Evolutionary conservation across 1,140 invertebrate species (phyloP).

Genomic region (Cherax quadricarinatus): DNA sequence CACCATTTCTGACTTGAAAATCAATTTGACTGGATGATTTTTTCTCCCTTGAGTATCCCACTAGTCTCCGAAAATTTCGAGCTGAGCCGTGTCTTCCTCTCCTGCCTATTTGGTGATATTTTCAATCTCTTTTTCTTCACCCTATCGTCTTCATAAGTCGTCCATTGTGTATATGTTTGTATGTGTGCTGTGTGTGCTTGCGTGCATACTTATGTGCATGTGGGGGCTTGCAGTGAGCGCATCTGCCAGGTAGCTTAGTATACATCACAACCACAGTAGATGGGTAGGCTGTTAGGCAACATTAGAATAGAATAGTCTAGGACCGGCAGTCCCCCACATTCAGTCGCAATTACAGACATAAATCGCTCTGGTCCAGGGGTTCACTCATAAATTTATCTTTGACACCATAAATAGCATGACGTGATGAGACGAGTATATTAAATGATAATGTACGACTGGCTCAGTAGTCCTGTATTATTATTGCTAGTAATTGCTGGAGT

Average conservation of each 20-base stretch:
- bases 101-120: too few species aligned
- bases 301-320: not conserved
- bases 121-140: too few species aligned
- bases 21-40: too few species aligned
- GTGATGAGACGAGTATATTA: not conserved
- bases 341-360: not conserved
- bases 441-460: not conserved
- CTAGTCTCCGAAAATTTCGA: too few species aligned
- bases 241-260: not conserved
- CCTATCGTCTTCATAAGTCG: too few species aligned
- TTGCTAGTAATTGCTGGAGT: not conserved
- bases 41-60: too few species aligned
- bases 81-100: too few species aligned
- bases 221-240: too few species aligned
- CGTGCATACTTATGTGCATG: too few species aligned
- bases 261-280: not conserved
- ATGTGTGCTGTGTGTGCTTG: too few species aligned
- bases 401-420: not conserved
- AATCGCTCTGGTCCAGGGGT: not conserved
- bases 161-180: too few species aligned
- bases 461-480: not conserved
- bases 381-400: not conserved
- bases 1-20: too few species aligned
- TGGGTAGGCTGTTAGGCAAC: not conserved
- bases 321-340: not conserved